Conservation (phyloP, 2,797 vertebrate species). For the Scolopax rusticola region DNA sequence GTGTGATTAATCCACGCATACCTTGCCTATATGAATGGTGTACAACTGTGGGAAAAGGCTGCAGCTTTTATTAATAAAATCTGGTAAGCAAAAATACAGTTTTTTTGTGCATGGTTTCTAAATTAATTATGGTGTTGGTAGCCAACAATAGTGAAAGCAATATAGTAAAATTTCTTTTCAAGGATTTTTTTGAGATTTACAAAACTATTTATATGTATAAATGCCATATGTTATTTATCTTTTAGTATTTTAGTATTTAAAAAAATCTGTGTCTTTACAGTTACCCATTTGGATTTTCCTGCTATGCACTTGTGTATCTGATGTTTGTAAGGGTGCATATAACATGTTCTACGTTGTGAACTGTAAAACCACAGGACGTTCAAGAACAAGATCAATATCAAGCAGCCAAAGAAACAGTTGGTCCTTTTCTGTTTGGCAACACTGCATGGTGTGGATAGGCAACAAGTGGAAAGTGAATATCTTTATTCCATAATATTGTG, state of each 20-base stretch:
- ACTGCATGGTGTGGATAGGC: not conserved
- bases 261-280: not conserved
- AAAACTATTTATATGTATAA: not conserved
- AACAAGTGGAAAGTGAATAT: not conserved
- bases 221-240: not conserved
- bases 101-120: not conserved
- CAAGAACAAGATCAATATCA: not conserved
- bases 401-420: not conserved
- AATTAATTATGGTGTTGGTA: not conserved
- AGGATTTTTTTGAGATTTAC: not conserved
- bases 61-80: not conserved
- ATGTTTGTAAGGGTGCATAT: not conserved
- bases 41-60: not conserved
- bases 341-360: not conserved
- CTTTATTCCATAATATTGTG: not conserved
- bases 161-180: not conserved
- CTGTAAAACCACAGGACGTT: not conserved
- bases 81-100: not conserved
- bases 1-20: not conserved
- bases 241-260: not conserved
- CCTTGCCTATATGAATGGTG: not conserved
- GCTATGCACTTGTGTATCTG: not conserved
- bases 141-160: not conserved
- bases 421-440: not conserved
- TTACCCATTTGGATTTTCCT: not conserved